A percentile compares a stretch with the other conserved stretches of the same genome.
Evolutionary conservation across 1,140 invertebrate genomes (phyloP).

Genomic region (Anadara kagoshimensis): DNA sequence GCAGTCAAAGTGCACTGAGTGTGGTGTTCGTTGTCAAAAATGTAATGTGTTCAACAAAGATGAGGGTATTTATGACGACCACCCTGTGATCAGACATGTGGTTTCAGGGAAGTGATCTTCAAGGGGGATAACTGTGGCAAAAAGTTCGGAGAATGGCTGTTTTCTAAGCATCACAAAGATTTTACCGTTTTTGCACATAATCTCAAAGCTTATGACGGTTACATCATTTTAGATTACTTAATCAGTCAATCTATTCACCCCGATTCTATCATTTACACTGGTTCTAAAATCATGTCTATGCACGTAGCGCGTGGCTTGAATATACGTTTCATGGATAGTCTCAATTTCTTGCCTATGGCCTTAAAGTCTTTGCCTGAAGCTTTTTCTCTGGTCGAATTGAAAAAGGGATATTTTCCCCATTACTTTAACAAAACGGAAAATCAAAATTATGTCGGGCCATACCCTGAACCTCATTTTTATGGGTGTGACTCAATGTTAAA

Average conservation of each 20-base stretch:
- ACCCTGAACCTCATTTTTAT: constrained; percentile 12
- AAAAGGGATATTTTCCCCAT: constrained; percentile 31
- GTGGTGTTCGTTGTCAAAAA: constrained; percentile 13
- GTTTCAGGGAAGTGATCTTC: constrained; percentile 7
- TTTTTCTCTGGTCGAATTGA: constrained; percentile 24
- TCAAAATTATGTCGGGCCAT: constrained; percentile 8
- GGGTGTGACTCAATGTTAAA: constrained; percentile 23
- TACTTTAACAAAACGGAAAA: constrained; percentile 5
- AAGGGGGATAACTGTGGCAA: not conserved
- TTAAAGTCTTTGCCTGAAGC: constrained; percentile 19
- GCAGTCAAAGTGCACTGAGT: constrained; percentile 1
- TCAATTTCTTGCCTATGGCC: constrained; percentile 15
- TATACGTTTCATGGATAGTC: constrained; percentile 15
- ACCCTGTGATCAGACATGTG: constrained; percentile 9
- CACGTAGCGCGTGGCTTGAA: constrained; percentile 3
- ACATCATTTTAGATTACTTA: constrained; percentile 17
- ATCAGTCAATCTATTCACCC: constrained; percentile 7
- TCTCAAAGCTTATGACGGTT: constrained; percentile 18
- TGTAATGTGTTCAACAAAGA: constrained; percentile 4
- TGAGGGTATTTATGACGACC: not conserved
- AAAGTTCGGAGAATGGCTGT: not conserved
- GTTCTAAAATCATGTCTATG: constrained; percentile 25
- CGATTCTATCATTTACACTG: constrained; percentile 16
- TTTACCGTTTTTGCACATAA: constrained; percentile 4
- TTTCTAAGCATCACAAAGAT: constrained; percentile 14